These are phyloP conservation scores for Sus scrofa DNA, from an alignment of 2,113 vertebrate genomes.

Conservation along the genomic window DNA sequence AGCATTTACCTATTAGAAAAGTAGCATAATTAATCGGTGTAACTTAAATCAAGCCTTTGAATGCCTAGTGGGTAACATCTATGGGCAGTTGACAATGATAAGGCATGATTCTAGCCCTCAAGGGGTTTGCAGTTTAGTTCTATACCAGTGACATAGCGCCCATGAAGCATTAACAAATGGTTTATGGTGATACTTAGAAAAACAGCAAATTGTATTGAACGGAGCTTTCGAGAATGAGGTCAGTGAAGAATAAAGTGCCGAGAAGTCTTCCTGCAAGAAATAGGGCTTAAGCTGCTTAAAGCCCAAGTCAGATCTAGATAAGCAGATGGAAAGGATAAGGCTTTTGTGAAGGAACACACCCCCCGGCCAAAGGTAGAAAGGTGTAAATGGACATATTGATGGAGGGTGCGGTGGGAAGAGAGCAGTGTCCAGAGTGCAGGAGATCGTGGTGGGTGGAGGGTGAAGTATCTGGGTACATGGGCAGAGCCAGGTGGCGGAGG, in stretches of 20 bases:
- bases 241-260: neutral
- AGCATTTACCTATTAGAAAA: neutral
- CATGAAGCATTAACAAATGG: neutral
- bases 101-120: neutral
- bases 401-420: neutral
- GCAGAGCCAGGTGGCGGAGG: neutral
- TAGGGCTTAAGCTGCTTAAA: neutral
- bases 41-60: neutral
- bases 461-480: neutral
- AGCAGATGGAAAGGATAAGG: neutral
- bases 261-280: neutral
- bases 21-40: neutral
- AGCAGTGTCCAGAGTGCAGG: neutral
- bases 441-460: neutral
- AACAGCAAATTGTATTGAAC: neutral
- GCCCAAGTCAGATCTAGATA: neutral
- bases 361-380: neutral
- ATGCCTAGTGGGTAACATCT: neutral
- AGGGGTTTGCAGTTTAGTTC: neutral
- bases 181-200: neutral
- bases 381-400: neutral
- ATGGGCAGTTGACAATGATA: fast-evolving
- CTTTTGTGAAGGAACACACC: neutral
- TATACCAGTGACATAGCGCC: neutral
- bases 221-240: neutral